Conservation (phyloP, 2,113 vertebrate genomes). For the Pantherophis guttatus region DNA sequence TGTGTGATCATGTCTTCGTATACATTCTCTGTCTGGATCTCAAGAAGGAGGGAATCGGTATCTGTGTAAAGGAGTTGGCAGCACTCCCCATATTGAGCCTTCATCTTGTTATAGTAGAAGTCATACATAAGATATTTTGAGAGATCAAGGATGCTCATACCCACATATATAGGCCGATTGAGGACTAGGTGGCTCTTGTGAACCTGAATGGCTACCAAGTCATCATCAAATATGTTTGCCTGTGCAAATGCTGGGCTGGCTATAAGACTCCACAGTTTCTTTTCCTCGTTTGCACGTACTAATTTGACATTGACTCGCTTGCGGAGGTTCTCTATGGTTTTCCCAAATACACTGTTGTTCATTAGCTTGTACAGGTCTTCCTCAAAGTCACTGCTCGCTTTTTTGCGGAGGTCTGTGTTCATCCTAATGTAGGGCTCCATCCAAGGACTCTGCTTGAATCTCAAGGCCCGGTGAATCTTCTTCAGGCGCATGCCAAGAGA, state of each 20-base stretch:
- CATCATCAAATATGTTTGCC: not conserved
- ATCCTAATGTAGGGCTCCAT: not conserved
- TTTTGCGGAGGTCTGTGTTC: not conserved
- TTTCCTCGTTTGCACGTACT: not conserved
- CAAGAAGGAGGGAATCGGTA: not conserved
- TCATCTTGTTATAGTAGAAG: not conserved
- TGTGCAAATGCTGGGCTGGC: not conserved
- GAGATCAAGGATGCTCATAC: not conserved
- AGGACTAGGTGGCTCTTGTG: not conserved
- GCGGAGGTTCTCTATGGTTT: not conserved
- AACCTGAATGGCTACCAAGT: not conserved
- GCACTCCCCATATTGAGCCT: not conserved
- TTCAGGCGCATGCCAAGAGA: not conserved
- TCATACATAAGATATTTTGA: not conserved
- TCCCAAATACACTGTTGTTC: not conserved
- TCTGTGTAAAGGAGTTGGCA: not conserved
- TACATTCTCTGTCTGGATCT: not conserved
- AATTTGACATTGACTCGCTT: not conserved
- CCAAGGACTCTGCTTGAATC: not conserved
- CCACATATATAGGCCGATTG: not conserved
- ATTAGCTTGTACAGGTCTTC: not conserved
- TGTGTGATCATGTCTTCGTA: not conserved
- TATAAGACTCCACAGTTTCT: not conserved
- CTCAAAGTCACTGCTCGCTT: not conserved
- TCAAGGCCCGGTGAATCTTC: not conserved